phyloP scores from a whole-genome alignment of 2,113 vertebrate species.

The Melospiza georgiana region DNA sequence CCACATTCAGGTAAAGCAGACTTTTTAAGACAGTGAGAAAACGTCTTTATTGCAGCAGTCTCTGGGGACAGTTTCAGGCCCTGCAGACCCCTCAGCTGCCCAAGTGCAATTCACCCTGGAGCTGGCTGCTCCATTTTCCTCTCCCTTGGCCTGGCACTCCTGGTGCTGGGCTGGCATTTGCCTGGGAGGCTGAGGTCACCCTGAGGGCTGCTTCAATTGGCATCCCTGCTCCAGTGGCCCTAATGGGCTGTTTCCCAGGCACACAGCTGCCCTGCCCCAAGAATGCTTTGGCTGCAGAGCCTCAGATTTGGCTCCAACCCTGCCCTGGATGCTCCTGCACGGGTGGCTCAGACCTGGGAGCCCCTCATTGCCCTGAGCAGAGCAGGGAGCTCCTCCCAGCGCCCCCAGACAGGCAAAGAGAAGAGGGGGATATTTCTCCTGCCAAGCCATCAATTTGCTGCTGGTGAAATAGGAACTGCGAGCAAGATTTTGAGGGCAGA shows the following conservation, averaged over 20 bases:
- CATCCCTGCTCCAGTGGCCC: background rate
- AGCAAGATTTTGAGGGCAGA: slow-evolving; percentile 24
- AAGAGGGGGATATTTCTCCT: background rate
- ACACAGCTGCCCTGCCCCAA: background rate
- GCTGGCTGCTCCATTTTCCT: background rate
- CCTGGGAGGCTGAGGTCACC: background rate
- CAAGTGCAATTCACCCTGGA: background rate
- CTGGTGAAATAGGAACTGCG: background rate
- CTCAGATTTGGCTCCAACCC: background rate
- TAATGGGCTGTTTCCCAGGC: slow-evolving; percentile 33
- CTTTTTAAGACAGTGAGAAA: background rate
- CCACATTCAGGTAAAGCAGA: background rate
- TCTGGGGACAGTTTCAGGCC: background rate
- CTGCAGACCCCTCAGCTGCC: background rate
- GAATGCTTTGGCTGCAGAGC: slow-evolving; percentile 26
- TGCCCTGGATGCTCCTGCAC: background rate
- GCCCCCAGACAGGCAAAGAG: background rate
- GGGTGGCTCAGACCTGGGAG: background rate
- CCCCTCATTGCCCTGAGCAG: background rate
- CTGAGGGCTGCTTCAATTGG: slow-evolving; percentile 21
- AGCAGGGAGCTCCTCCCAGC: background rate
- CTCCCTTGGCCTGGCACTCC: background rate
- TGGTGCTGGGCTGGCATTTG: background rate
- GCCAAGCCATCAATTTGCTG: slow-evolving; percentile 11
- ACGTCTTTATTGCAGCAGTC: background rate